These are phyloP conservation scores for Brachionichthys hirsutus DNA, from an alignment of 2,113 vertebrate species.

Conservation along the genomic window DNA sequence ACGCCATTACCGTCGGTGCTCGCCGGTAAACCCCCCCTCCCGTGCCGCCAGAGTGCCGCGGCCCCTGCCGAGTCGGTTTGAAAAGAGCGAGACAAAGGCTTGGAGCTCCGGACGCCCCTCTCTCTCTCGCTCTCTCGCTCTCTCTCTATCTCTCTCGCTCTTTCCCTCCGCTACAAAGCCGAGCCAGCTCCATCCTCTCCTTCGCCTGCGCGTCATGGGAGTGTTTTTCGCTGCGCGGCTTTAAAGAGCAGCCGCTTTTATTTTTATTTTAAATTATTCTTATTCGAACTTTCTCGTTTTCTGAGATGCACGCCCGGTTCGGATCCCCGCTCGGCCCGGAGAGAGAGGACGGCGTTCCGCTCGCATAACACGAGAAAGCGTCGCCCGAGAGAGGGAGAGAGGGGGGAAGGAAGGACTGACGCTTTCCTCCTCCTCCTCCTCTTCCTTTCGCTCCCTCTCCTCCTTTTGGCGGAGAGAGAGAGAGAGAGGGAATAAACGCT, in stretches of 20 bases:
- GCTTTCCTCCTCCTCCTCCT: conserved; percentile 70
- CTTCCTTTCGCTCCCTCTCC: conserved; percentile 53
- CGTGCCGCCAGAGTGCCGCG: conserved; percentile 54
- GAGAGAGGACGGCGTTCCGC: conserved; percentile 72
- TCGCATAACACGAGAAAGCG: conserved; percentile 72
- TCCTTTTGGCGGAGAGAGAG: conserved; percentile 69
- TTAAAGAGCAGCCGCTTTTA: conserved; percentile 37
- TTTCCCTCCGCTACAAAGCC: conserved; percentile 57
- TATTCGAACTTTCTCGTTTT: conserved; percentile 61
- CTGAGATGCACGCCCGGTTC: conserved; percentile 81
- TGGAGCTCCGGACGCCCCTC: conserved; percentile 81
- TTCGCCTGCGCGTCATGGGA: conserved; percentile 57
- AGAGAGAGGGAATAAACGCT: conserved; percentile 65
- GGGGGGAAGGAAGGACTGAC: conserved; percentile 65
- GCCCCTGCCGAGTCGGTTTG: conserved; percentile 85
- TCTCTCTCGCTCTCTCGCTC: no score
- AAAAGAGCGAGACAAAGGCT: conserved; percentile 89
- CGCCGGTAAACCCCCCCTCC: conserved; percentile 56
- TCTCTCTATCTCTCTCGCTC: conserved; percentile 72
- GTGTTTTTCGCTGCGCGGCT: conserved; percentile 33
- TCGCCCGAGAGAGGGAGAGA: conserved; percentile 73
- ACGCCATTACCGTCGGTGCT: no score
- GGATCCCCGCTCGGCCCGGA: conserved; percentile 76
- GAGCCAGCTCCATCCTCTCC: conserved; percentile 38
- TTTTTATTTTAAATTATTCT: no score